phyloP scores from a whole-genome alignment of 2,888 invertebrate species.

The Chymomyza fuscimana region DNA sequence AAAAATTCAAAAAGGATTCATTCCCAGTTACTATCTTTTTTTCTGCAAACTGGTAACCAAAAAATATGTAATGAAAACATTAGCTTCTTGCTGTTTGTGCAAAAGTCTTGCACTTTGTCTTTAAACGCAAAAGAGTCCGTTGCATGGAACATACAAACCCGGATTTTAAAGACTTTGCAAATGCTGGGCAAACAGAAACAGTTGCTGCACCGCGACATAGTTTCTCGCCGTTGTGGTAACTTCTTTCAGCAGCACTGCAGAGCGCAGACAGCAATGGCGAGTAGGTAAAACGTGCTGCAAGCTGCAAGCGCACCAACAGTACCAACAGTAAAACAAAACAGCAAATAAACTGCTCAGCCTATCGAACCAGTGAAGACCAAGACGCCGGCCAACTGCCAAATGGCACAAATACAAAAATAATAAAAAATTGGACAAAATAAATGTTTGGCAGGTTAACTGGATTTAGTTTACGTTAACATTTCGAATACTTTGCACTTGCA shows the following conservation, averaged over 20 bases:
- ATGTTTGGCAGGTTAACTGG: conserved; percentile 13
- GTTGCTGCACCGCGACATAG: conserved; percentile 56
- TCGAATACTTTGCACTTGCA: background rate
- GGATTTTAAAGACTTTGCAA: conserved; percentile 77
- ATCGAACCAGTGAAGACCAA: conserved; percentile 21
- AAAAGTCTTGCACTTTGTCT: background rate
- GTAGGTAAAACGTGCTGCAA: conserved; percentile 9
- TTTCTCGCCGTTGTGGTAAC: conserved; percentile 24
- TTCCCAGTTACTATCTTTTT: background rate
- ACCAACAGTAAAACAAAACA: conserved; percentile 13
- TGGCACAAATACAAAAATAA: conserved; percentile 23
- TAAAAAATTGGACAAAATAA: conserved; percentile 29
- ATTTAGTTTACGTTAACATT: background rate
- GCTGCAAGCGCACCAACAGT: conserved; percentile 15
- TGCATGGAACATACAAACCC: conserved; percentile 62
- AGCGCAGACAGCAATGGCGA: background rate
- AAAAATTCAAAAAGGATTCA: background rate
- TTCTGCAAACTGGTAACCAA: background rate
- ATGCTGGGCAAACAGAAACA: conserved; percentile 75
- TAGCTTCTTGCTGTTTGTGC: background rate
- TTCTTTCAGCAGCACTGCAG: conserved; percentile 10
- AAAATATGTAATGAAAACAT: background rate
- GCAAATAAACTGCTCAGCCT: conserved; percentile 39
- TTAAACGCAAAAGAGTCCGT: background rate
- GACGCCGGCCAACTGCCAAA: conserved; percentile 21